Evolutionary conservation across 2,113 vertebrate genomes (phyloP).

Genomic region (Amia ocellicauda): DNA sequence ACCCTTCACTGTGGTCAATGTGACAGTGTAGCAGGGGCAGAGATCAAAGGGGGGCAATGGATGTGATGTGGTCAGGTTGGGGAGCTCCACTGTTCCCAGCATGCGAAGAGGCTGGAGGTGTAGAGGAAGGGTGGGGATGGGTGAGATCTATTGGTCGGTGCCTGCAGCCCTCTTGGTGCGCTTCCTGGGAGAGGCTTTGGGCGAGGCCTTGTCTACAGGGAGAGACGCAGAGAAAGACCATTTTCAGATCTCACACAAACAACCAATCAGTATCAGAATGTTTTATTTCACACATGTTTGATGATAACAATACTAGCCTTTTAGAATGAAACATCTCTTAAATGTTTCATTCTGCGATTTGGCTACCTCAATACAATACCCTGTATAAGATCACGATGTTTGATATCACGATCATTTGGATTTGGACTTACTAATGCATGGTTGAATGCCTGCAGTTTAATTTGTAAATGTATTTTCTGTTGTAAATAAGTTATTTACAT

Average conservation of each 20-base stretch:
- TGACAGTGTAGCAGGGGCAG: neutral
- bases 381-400: no score
- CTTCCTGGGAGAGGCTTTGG: constrained; percentile 65
- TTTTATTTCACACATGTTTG: neutral
- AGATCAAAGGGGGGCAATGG: neutral
- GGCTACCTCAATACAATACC: no score
- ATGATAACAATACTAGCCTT: no score
- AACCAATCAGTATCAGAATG: neutral
- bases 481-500: no score
- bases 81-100: constrained; percentile 25
- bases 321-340: neutral
- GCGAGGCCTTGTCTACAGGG: constrained; percentile 62
- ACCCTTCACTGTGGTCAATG: neutral
- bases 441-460: no score
- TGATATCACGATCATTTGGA: no score
- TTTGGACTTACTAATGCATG: no score
- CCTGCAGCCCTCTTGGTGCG: constrained; percentile 61
- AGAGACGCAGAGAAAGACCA: neutral
- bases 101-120: constrained; percentile 21
- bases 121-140: constrained; percentile 14
- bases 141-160: constrained; percentile 49
- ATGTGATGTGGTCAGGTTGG: neutral
- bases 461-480: no score
- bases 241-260: neutral
- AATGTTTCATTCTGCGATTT: neutral